A percentile compares a stretch with the other conserved stretches of the same genome.
Evolutionary conservation across 2,888 invertebrate genomes (phyloP).

Genomic region (Kryphioiulus occultus): DNA sequence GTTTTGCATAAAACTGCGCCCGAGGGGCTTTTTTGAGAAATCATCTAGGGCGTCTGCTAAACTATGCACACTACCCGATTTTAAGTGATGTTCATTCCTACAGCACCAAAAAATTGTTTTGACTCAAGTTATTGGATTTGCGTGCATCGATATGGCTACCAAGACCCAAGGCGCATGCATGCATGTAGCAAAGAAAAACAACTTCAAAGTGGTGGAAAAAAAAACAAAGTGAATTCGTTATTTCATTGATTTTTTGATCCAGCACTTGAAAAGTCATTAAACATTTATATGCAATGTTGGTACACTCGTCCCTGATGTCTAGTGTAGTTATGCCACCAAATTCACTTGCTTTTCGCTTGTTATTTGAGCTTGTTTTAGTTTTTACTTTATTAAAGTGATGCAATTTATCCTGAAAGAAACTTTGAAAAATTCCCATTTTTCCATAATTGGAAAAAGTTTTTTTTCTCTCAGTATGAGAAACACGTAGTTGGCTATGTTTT

Average conservation of each 20-base stretch:
- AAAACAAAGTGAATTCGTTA: conserved; percentile 9
- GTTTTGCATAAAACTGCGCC: neutral
- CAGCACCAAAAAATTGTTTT: neutral
- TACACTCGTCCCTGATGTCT: neutral
- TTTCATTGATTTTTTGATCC: conserved; percentile 26
- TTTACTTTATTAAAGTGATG: too few relatives aligned
- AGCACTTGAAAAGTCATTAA: conserved; percentile 26
- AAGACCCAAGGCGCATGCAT: neutral
- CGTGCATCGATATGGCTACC: conserved; percentile 20
- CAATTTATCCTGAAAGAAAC: too few relatives aligned
- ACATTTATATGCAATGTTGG: neutral
- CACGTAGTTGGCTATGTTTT: too few relatives aligned
- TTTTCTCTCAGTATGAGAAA: too few relatives aligned
- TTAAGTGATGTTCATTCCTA: neutral
- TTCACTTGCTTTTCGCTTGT: neutral
- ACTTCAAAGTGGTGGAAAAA: neutral
- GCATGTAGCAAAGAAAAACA: neutral
- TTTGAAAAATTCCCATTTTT: too few relatives aligned
- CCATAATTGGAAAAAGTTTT: too few relatives aligned
- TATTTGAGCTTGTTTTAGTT: neutral
- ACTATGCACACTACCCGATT: neutral
- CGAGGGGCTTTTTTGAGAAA: neutral
- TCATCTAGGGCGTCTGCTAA: neutral
- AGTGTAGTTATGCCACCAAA: neutral
- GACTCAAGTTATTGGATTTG: conserved; percentile 6